phyloP scores from a whole-genome alignment of 1,140 invertebrate genomes.

The Piezodorus guildinii region DNA sequence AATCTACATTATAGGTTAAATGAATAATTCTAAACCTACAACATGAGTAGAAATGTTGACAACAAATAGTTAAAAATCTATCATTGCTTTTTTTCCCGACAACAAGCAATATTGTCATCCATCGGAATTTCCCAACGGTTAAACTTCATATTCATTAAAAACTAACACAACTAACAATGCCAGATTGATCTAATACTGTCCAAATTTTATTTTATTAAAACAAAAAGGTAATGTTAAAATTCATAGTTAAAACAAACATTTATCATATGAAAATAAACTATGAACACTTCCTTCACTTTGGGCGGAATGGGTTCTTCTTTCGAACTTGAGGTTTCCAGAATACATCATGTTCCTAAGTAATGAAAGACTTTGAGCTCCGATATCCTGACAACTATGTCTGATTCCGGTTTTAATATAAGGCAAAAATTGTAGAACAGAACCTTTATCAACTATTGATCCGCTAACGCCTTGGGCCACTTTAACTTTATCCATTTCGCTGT shows the following conservation, averaged over 20 bases:
- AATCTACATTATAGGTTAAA: no score
- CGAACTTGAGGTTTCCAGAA: conserved; percentile 81
- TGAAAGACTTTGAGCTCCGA: conserved; percentile 62
- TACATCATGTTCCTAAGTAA: conserved; percentile 73
- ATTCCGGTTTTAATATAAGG: conserved; percentile 92
- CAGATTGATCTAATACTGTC: no score
- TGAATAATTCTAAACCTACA: no score
- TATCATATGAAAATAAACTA: conserved; percentile 35
- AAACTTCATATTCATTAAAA: no score
- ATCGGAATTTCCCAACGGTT: no score
- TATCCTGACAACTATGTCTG: conserved; percentile 95
- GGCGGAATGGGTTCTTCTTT: conserved; percentile 85
- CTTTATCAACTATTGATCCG: conserved; percentile 95
- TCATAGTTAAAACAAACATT: conserved; percentile 27
- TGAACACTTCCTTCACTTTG: conserved; percentile 96
- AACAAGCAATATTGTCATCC: no score
- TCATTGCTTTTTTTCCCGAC: no score
- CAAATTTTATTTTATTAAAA: no score
- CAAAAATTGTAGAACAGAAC: conserved; percentile 87
- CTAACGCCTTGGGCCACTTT: conserved; percentile 98
- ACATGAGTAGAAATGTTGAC: no score
- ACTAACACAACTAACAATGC: no score
- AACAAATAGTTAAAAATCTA: no score
- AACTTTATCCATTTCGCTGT: conserved; percentile 79
- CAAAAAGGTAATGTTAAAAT: not conserved